These are phyloP conservation scores for Sturmia bella DNA, from an alignment of 2,888 invertebrate species.

Conservation along the genomic window DNA sequence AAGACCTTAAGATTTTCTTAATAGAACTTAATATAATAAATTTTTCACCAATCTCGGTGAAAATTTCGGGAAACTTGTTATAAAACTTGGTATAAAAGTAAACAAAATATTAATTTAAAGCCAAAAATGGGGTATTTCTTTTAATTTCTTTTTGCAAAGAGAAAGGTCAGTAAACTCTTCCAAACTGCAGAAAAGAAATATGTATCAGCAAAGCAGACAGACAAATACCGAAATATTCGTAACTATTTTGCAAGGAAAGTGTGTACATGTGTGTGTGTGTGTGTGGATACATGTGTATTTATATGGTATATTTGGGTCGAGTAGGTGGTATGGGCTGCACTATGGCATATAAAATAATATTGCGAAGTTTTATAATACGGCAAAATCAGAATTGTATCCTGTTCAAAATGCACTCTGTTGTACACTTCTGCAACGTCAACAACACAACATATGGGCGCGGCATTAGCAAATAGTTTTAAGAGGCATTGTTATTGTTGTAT, in stretches of 20 bases:
- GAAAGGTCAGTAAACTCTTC: slow-evolving; percentile 33
- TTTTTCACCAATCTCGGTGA: slow-evolving; percentile 2
- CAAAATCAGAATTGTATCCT: slow-evolving; percentile 10
- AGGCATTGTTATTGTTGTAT: slow-evolving; percentile 6
- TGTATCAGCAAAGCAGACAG: slow-evolving; percentile 1
- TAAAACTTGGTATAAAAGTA: background rate
- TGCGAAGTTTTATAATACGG: background rate
- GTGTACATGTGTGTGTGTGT: background rate
- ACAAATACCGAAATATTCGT: slow-evolving; percentile 22
- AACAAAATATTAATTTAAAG: background rate
- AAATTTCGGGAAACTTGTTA: slow-evolving; percentile 32
- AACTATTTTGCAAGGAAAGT: slow-evolving; percentile 1
- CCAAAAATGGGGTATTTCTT: background rate
- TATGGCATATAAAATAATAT: background rate
- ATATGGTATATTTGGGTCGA: slow-evolving; percentile 57
- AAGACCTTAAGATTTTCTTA: background rate
- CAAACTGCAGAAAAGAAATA: background rate
- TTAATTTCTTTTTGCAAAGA: background rate
- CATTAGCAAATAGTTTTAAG: slow-evolving; percentile 31
- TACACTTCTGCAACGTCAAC: slow-evolving; percentile 15
- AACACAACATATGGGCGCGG: slow-evolving; percentile 59
- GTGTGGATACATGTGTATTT: too few relatives aligned
- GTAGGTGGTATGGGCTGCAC: slow-evolving; percentile 51
- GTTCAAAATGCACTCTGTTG: background rate
- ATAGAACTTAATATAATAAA: background rate